phyloP scores from a whole-genome alignment of 2,113 vertebrate species.

The Melanerpes aurifrons region DNA sequence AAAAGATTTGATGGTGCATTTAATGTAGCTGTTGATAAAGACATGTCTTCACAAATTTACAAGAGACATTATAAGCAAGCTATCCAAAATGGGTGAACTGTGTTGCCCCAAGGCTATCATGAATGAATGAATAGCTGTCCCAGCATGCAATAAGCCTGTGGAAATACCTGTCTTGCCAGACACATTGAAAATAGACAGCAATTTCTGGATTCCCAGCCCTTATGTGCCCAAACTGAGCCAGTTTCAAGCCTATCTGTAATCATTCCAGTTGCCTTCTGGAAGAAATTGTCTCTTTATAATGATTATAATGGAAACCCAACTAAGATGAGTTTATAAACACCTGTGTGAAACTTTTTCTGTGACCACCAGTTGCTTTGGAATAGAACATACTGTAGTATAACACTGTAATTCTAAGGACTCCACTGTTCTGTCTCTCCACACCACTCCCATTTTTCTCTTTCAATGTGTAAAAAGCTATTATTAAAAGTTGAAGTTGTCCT shows the following conservation, averaged over 20 bases:
- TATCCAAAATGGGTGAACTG: not conserved
- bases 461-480: not conserved
- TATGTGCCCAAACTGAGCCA: not conserved
- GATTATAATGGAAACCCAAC: not conserved
- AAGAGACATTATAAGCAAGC: not conserved
- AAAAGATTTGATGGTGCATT: not conserved
- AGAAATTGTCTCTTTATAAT: not conserved
- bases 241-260: not conserved
- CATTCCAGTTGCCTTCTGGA: not conserved
- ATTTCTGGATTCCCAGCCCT: not conserved
- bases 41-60: not conserved
- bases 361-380: not conserved
- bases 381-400: not conserved
- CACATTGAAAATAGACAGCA: fast-evolving
- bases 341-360: not conserved
- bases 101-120: not conserved
- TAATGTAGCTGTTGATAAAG: not conserved
- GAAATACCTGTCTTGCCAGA: not conserved
- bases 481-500: not conserved
- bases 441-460: not conserved
- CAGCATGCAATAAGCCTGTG: not conserved
- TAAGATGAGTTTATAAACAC: not conserved
- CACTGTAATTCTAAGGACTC: not conserved
- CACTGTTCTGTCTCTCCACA: not conserved
- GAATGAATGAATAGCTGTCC: not conserved